Evolutionary conservation across 2,797 vertebrate genomes (phyloP), one percentile per base, ranked within the genome.

Genomic region (Enteromius anoplus): DNA sequence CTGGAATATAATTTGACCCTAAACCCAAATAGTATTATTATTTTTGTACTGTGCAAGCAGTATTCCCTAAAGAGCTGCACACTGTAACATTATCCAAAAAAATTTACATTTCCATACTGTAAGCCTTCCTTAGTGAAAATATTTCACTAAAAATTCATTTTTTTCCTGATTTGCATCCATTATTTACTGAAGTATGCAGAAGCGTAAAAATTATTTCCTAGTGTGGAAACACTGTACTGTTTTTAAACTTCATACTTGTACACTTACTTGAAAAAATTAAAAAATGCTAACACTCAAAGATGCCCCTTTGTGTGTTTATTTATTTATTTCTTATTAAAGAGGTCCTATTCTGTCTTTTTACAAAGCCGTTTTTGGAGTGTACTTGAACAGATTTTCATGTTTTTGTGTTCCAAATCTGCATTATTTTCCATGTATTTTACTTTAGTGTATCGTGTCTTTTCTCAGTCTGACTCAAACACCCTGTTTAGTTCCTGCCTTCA

Each of bases 1-100:
- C 78, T 47, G 8, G 23, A 21, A 60, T 32, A 32, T 34, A 32
- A 47, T 80, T 80, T 71, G 68, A 80, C 34, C 34, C 34, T 55
- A 19, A 70, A 60, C 40, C 26, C 26, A 80, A 32, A 34, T 60
- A 71, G 45, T 42, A 47, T 26, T 2, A 71, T 47, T 34, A 72
- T 51, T 71, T 14, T 29, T 60, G 53, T 10, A 80, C 78, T n/a
- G 23, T 3, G 23, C 26, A 80, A 80, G 23, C 66, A 58, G n/a
- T 80, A 26, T 70, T 55, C 21, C 14, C 34, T 10, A 45, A 75
- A 75, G 51, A 58, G 14, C 2, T 80, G 3, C 29, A 32, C 15
- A 19, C 47, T 42, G 1, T 72, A 51, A 51, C 15, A 71, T 9
- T 9, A 72, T 29, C 29, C 47, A 49, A 26, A 21, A 37, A 40